These are phyloP conservation scores for Carapus acus DNA, from an alignment of 2,797 vertebrate genomes.

Conservation along the genomic window DNA sequence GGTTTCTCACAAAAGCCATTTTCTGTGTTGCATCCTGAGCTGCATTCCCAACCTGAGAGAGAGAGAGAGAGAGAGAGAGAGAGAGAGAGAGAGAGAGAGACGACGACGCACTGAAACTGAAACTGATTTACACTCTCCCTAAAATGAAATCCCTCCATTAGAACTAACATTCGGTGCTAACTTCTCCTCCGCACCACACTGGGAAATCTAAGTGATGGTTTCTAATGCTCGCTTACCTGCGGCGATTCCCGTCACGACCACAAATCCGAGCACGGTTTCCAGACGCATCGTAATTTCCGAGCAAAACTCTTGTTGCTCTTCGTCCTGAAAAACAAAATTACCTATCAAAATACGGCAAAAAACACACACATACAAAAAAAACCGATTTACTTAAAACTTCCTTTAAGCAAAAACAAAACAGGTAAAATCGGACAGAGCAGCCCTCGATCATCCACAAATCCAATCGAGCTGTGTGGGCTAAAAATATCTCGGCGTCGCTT, in stretches of 20 bases:
- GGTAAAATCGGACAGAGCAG: neutral
- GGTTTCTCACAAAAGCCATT: conserved; percentile 84
- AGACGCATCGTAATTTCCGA: conserved; percentile 61
- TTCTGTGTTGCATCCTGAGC: conserved; percentile 75
- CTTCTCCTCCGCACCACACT: conserved; percentile 22
- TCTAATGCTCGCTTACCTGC: conserved; percentile 62
- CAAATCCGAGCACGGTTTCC: conserved; percentile 54
- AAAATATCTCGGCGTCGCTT: neutral
- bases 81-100: conserved; percentile 9
- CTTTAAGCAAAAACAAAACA: conserved; percentile 3
- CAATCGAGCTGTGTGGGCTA: neutral
- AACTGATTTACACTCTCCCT: conserved; percentile 22
- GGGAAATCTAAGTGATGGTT: conserved; percentile 6
- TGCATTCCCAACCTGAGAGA: conserved; percentile 77
- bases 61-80: conserved; percentile 19
- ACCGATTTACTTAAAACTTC: conserved; percentile 46
- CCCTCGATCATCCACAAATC: neutral
- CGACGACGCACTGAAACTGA: too few relatives aligned
- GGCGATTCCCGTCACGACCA: conserved; percentile 50
- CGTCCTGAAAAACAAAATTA: conserved; percentile 47
- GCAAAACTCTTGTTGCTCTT: conserved; percentile 22
- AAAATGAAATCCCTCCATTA: conserved; percentile 23
- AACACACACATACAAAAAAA: conserved; percentile 12
- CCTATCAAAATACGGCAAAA: neutral
- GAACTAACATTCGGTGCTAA: conserved; percentile 28